Base-by-base conservation (phyloP, 1,140 invertebrate species). In the Zaprionus taronus region DNA sequence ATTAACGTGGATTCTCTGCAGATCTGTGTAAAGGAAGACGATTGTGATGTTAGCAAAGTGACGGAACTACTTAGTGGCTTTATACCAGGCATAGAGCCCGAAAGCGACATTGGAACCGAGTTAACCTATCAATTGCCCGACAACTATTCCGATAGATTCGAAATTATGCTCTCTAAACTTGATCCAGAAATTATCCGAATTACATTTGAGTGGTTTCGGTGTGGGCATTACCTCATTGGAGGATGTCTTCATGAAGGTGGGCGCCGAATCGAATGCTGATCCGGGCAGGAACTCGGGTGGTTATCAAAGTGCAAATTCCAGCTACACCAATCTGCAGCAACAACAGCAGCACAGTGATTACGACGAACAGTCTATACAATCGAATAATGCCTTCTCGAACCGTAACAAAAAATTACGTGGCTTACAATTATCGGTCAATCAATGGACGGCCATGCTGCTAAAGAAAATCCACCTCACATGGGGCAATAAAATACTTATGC, bases 191-290 rank as follows among this genome's bases (percentile, higher is more conserved):
- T 80, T 79, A 0, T 51, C 71, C 0, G 74, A 80, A 7, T 51
- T 93, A 20, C 57, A 76, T 60, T 36, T 98, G 61, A 96, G 95
- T 70, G 97, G 96, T 86, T 98, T 97, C 92, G 98, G 98, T 0
- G 96, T 99, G 1, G 98, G 97, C 26, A 98, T 98, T 96, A 98
- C 98, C 15, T 98, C 98, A 0, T 92, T 99, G 65, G 98, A 99
- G 93, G 98, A 99, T 92, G 97, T 97, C 14, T 96, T 95, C 72
- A 93, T 98, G 41, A 97, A 91, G 79, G 84, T 92, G 44, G 91
- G 92, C 26, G 80, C 84, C n/a, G 91, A 93, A 12, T 91, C 79
- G 41, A 58, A 65, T 22, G 73, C 51, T 6, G 34, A 69, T 14
- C 7, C 22, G 24, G 1, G 0, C 2, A 12, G 4, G 12, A 7